Percentiles rank a stretch among this genome's conserved stretches.
Conservation (phyloP, 2,888 invertebrate species). For the Nomada lathburiana region DNA sequence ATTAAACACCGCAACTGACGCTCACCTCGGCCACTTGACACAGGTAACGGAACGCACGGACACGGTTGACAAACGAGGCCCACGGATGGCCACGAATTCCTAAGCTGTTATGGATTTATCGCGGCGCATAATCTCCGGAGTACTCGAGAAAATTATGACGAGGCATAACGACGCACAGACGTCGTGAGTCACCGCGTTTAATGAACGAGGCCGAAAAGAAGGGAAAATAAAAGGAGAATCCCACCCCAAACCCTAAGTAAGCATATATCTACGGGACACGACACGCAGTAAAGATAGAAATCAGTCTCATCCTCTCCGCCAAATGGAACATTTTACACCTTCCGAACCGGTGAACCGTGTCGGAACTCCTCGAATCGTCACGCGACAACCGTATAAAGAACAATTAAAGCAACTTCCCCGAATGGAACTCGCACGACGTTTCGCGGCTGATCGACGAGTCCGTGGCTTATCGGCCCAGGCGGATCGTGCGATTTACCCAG, state of each 20-base stretch:
- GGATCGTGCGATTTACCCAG: conserved; percentile 45
- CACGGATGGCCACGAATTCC: conserved; percentile 40
- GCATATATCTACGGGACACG: neutral
- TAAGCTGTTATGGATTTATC: conserved; percentile 53
- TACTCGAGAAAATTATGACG: conserved; percentile 52
- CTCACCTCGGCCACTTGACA: neutral
- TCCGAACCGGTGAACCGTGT: neutral
- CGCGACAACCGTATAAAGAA: neutral
- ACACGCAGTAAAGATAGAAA: conserved; percentile 12
- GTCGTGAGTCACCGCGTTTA: conserved; percentile 48
- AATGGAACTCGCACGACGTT: conserved; percentile 3
- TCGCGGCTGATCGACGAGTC: conserved; percentile 37
- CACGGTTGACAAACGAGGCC: conserved; percentile 42
- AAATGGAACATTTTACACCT: conserved; percentile 5
- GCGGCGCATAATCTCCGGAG: conserved; percentile 36
- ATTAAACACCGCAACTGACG: too few species aligned
- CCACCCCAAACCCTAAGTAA: neutral
- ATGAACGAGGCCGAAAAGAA: conserved; percentile 24
- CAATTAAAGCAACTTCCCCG: conserved; percentile 34
- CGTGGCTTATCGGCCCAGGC: conserved; percentile 32
- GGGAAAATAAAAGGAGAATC: neutral
- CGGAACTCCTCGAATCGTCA: neutral
- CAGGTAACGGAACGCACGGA: conserved; percentile 23
- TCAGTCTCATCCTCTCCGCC: neutral
- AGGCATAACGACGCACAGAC: conserved; percentile 9